A percentile compares a stretch with the other conserved stretches of the same genome.
Evolutionary conservation across 2,888 invertebrate species (phyloP).

Genomic region (Pristionchus maxplancki): DNA sequence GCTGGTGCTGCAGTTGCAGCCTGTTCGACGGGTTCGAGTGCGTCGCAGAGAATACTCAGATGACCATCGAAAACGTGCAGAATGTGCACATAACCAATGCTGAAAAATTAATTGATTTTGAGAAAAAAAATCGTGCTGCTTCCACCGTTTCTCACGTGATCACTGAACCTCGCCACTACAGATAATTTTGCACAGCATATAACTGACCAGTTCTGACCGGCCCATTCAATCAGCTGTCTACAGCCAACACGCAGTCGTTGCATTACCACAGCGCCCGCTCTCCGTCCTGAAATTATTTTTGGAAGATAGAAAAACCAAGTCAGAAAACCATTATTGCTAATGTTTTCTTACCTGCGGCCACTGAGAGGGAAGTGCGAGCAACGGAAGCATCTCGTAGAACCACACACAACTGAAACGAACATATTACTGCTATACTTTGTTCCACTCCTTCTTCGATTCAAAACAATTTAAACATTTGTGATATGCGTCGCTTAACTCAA

Average conservation of each 20-base stretch:
- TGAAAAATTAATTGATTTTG: constrained; percentile 54
- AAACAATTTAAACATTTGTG: no score
- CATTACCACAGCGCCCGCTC: constrained; percentile 60
- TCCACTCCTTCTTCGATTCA: no score
- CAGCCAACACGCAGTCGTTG: constrained; percentile 62
- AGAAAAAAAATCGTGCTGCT: no score
- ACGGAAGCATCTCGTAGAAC: constrained; percentile 67
- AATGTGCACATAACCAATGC: constrained; percentile 68
- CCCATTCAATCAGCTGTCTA: constrained; percentile 67
- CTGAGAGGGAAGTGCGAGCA: constrained; percentile 57
- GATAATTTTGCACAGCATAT: background rate
- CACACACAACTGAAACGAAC: constrained; percentile 63
- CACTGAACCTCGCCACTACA: no score
- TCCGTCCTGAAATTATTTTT: constrained; percentile 32
- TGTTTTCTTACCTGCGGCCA: background rate
- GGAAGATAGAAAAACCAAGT: background rate
- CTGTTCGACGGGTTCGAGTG: constrained; percentile 17
- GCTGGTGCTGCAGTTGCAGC: background rate
- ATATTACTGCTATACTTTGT: no score
- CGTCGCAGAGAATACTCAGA: constrained; percentile 53
- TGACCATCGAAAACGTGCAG: constrained; percentile 67
- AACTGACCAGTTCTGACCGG: constrained; percentile 68
- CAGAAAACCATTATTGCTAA: background rate
- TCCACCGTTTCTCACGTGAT: no score
- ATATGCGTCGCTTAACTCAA: no score